Evolutionary conservation across 2,113 vertebrate genomes (phyloP), one percentile per base, ranked within the genome.

Genomic region (Myotis brandtii): DNA sequence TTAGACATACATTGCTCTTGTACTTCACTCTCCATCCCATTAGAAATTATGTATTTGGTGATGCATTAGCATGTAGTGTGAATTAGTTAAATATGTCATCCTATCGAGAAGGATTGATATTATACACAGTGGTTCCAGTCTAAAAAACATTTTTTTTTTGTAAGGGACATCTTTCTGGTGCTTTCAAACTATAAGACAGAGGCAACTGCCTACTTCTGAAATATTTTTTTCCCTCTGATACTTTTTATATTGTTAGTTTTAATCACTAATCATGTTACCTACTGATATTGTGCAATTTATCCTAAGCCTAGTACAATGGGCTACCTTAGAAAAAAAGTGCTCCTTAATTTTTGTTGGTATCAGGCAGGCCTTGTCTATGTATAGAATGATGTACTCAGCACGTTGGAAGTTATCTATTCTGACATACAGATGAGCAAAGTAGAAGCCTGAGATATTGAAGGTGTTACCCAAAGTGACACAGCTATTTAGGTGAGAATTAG

Each of bases 321-420:
- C 48, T 34, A 0, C 76, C 43, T n/a, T 69, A 83, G 2, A 17
- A 64, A 20, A 20, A 32, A 56, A 50, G 27, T 30, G 46, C 12
- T 72, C 5, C 52, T 66, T 85, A 6, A 67, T 56, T 93, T 85
- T 59, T 6, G 18, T 52, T 70, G 27, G 23, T 18, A 40, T 16
- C n/a, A 25, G 21, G 6, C 46, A 59, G 16, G n/a, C 20, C 52
- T 56, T 13, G 17, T 62, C 72, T 43, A 25, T 54, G 10, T 1
- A 3, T 2, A 9, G 77, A 56, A 25, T 50, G 34, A 7, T 1
- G 8, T 34, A 18, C 18, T n/a, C 34, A 3, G 54, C 0, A 0
- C 3, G 0, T 6, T 9, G n/a, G 54, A 50, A 11, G 6, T 43
- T 1, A 2, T 67, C 20, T 18, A 0, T 69, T 34, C 12, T 52